phyloP scores from a whole-genome alignment of 30 jellyfish, hydroid and myxozoan species.

The Cassiopea xamachana region DNA sequence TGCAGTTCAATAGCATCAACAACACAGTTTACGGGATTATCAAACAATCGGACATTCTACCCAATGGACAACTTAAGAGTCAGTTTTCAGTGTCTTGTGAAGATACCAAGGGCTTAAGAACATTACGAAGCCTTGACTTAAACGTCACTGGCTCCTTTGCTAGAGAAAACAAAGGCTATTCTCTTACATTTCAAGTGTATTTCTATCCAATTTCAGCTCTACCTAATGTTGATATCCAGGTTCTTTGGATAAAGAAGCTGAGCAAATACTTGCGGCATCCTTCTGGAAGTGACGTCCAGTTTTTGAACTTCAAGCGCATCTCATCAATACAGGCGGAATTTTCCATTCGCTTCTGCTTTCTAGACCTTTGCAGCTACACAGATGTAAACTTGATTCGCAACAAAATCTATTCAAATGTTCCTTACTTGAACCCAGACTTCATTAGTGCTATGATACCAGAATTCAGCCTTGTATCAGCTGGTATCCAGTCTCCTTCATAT shows the following conservation, averaged over 20 bases:
- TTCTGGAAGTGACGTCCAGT: conserved; percentile 5
- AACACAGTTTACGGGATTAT: conserved; percentile 59
- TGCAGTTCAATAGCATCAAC: conserved; percentile 34
- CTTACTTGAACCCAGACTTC: conserved; percentile 67
- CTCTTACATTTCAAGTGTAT: conserved; percentile 55
- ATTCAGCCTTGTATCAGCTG: conserved; percentile 76
- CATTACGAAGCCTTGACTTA: conserved; percentile 7
- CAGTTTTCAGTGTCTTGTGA: conserved; percentile 20
- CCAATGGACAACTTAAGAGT: conserved; percentile 32
- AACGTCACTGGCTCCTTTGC: background rate
- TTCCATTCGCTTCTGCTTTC: conserved; percentile 36
- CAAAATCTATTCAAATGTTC: conserved; percentile 34
- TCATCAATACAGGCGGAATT: conserved; percentile 44
- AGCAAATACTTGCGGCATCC: conserved; percentile 22
- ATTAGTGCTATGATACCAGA: conserved; percentile 91
- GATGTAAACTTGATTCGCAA: background rate
- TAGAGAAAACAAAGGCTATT: background rate
- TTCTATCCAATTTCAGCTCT: conserved; percentile 29
- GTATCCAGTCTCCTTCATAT: conserved; percentile 7
- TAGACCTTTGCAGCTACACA: conserved; percentile 46
- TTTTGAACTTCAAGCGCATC: conserved; percentile 29
- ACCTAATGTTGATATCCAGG: conserved; percentile 62
- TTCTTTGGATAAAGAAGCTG: conserved; percentile 58
- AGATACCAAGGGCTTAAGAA: conserved; percentile 33
- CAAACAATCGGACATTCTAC: conserved; percentile 13